phyloP scores from a whole-genome alignment of 1,140 invertebrate genomes.

The Grapholita molesta region DNA sequence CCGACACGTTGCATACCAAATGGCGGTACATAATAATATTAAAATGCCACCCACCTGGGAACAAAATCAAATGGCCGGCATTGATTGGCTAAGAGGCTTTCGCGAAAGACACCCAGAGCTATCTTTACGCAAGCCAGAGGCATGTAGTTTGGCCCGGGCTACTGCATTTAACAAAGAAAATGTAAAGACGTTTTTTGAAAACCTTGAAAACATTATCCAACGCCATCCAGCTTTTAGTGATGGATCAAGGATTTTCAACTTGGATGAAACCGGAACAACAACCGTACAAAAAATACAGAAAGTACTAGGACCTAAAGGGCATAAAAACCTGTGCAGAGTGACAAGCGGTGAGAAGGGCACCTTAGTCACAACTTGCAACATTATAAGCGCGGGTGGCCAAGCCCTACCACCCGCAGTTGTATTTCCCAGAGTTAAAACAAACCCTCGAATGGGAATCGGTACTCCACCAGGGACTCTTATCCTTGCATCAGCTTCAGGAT shows the following conservation, averaged over 20 bases:
- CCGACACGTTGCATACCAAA: slow-evolving; percentile 57
- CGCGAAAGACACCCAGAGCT: slow-evolving; percentile 52
- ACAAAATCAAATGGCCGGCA: slow-evolving; percentile 45
- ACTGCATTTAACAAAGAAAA: slow-evolving; percentile 1
- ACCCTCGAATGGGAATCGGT: slow-evolving; percentile 1
- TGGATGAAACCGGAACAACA: slow-evolving; percentile 9
- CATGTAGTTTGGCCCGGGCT: slow-evolving; percentile 13
- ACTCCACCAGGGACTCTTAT: slow-evolving; percentile 47
- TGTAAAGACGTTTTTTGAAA: neutral
- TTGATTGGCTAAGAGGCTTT: slow-evolving; percentile 58
- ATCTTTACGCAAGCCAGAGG: slow-evolving; percentile 58
- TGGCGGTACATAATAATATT: slow-evolving; percentile 44
- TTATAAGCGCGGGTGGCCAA: slow-evolving; percentile 16
- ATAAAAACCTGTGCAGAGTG: neutral
- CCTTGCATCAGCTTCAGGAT: slow-evolving; percentile 47
- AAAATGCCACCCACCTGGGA: slow-evolving; percentile 46
- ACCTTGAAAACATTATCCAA: neutral
- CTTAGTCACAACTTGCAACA: neutral
- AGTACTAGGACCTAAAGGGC: neutral
- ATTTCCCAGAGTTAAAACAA: slow-evolving; percentile 2
- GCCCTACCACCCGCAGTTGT: slow-evolving; percentile 31
- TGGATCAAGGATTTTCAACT: neutral
- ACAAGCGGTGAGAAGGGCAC: slow-evolving; percentile 3
- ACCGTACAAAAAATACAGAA: neutral
- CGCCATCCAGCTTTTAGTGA: neutral